Percentiles rank a stretch among this genome's conserved stretches.
phyloP scores from a whole-genome alignment of 1,140 invertebrate genomes.

The Apis mellifera region Amel_HAv3.1 CM009931.2:24983501-24984000 shows the following conservation, averaged over 20 bases:
- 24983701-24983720: too few relatives aligned
- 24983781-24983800: slow-evolving; percentile 12
- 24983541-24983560: slow-evolving; percentile 63
- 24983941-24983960: too few relatives aligned
- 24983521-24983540: slow-evolving; percentile 51
- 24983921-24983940: too few relatives aligned
- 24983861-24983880: neutral
- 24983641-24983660: slow-evolving; percentile 12
- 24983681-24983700: slow-evolving; percentile 4
- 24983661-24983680: slow-evolving; percentile 14
- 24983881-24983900: neutral
- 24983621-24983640: slow-evolving; percentile 4
- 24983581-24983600: slow-evolving; percentile 61
- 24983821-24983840: neutral
- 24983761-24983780: slow-evolving; percentile 23
- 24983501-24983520: neutral
- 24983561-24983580: slow-evolving; percentile 56
- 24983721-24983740: slow-evolving; percentile 3
- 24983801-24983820: neutral
- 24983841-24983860: slow-evolving; percentile 3
- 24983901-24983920: too few relatives aligned
- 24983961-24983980: too few relatives aligned
- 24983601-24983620: slow-evolving; percentile 53
- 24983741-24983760: neutral
- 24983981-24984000: too few relatives aligned